Base-by-base conservation (phyloP, 2,888 invertebrate species). In the Psylliodes chrysocephalus region DNA sequence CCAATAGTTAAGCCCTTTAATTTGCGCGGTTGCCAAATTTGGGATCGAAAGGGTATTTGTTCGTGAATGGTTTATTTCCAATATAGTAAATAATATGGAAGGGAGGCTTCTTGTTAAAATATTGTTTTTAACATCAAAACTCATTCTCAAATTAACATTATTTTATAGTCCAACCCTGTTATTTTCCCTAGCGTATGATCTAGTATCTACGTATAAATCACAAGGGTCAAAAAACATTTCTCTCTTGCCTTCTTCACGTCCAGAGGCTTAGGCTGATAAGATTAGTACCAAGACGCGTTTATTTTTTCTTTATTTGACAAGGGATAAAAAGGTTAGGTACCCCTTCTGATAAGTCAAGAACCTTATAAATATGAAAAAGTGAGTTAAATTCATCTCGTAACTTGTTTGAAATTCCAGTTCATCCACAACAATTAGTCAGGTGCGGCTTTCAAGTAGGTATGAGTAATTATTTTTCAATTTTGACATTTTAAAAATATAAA, bases 341-440 rank as follows among this genome's bases (percentile, higher is more conserved):
- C 60, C 51, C 44, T 52, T 52, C 12, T 55, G 44, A 54, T 54
- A 49, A 59, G 19, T 60, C 51, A 56, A 64, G 49, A 51, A 47
- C 55, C 42, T 46, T 51, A 56, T 12, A 35, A 38, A 52, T 38
- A 44, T 54, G 55, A 51, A 22, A 57, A 46, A 25, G 4, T 44
- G 15, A 49, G 17, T 51, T 38, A 59, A 60, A 46, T 44, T 33
- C 30, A 30, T 61, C 46, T 59, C 25, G 44, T 22, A 55, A 52
- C 59, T 22, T 49, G 46, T 25, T 57, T 30, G 19, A 30, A 46
- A 47, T 63, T 52, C 12, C n/a, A 35, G 19, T 25, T 14, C 8
- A 2, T 42, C 2, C 10, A 6, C 5, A 33, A n/a, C 10, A 33
- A 33, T n/a, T 33, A 6, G n/a, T 25, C 5, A 3, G n/a, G 10